Conservation (phyloP, 2,113 vertebrate species). For the Sitta europaea region DNA sequence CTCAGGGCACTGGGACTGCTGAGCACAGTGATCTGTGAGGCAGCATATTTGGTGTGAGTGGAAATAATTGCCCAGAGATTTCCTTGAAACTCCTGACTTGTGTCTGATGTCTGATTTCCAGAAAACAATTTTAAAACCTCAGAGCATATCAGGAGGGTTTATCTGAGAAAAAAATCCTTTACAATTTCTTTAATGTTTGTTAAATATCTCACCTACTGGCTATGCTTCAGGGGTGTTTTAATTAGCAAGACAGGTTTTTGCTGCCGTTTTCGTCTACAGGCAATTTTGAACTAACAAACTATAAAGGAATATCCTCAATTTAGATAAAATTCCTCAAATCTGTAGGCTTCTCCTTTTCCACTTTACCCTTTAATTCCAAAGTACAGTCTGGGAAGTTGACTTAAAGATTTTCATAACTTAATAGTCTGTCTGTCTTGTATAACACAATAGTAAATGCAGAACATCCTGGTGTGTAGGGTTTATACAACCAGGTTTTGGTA, state of each 20-base stretch:
- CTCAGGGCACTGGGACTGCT: no score
- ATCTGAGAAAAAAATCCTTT: background rate
- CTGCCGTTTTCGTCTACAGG: background rate
- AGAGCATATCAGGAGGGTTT: background rate
- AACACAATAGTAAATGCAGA: background rate
- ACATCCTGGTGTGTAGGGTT: background rate
- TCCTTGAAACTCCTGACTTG: background rate
- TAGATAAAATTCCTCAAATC: background rate
- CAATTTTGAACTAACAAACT: constrained; percentile 2
- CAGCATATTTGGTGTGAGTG: background rate
- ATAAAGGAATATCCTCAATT: background rate
- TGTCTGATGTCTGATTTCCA: background rate
- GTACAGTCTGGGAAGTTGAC: background rate
- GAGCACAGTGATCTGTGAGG: background rate
- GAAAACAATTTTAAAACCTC: background rate
- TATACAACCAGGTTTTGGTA: no score
- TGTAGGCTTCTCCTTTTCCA: background rate
- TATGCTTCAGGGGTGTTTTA: background rate
- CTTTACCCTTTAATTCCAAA: constrained; percentile 5
- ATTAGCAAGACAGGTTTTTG: background rate
- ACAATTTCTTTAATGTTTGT: constrained; percentile 34
- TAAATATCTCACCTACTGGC: background rate
- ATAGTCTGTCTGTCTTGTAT: constrained; percentile 8
- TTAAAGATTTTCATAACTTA: constrained; percentile 4
- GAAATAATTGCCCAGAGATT: background rate